These are phyloP conservation scores for Folsomia manolachei DNA, from an alignment of 2,888 invertebrate species.

Conservation along the genomic window DNA sequence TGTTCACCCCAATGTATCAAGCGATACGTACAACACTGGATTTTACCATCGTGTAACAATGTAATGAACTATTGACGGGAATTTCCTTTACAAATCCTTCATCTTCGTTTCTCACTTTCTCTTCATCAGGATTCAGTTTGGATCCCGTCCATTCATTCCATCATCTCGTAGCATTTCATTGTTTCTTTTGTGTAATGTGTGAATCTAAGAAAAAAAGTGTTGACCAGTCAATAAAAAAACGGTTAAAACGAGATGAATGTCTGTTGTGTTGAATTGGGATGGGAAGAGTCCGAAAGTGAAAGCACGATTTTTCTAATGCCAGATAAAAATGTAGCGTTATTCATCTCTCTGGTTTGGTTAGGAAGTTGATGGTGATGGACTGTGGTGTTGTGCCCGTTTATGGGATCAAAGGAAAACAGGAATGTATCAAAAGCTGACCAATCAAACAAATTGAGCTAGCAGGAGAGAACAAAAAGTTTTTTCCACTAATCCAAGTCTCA, in stretches of 20 bases:
- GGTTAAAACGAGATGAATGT: too few relatives aligned
- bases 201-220: too few relatives aligned
- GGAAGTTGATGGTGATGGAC: background rate
- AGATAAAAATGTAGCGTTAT: background rate
- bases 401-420: too few relatives aligned
- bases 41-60: too few relatives aligned
- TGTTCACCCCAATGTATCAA: background rate
- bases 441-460: background rate
- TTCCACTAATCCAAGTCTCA: background rate
- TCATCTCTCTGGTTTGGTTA: background rate
- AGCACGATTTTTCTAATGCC: background rate
- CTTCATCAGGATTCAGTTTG: background rate
- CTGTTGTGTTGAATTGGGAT: too few relatives aligned
- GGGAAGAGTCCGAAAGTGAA: background rate
- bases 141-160: too few relatives aligned
- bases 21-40: too few relatives aligned
- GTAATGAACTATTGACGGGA: too few relatives aligned
- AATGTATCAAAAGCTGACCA: background rate
- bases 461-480: background rate
- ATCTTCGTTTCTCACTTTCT: background rate
- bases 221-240: too few relatives aligned
- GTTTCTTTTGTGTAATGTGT: too few relatives aligned
- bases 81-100: background rate
- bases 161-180: too few relatives aligned
- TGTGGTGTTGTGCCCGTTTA: background rate